Percentiles rank a stretch among this genome's conserved stretches.
phyloP scores from a whole-genome alignment of 2,797 vertebrate species.

The Sphaeramia orbicularis region DNA sequence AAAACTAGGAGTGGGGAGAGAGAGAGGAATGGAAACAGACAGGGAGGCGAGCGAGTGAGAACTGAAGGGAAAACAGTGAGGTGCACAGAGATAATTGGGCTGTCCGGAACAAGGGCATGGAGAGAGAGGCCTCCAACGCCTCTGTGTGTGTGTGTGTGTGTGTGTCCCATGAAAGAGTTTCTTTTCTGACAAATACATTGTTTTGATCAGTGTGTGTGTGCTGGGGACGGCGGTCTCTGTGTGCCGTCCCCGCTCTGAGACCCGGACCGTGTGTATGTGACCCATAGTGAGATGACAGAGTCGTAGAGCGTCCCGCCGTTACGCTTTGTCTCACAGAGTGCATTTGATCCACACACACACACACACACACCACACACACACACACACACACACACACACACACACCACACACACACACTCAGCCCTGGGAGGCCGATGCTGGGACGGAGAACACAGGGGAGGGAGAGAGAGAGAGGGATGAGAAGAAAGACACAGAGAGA shows the following conservation, averaged over 20 bases:
- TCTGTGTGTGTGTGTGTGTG: constrained; percentile 55
- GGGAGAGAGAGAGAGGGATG: too few species aligned
- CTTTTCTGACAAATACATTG: constrained; percentile 82
- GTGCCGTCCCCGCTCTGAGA: constrained; percentile 73
- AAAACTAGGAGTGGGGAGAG: constrained; percentile 24
- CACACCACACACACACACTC: constrained; percentile 49
- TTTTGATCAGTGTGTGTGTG: constrained; percentile 84
- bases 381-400: constrained; percentile 39
- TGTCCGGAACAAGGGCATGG: constrained; percentile 84
- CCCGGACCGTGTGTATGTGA: constrained; percentile 55
- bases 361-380: constrained; percentile 45
- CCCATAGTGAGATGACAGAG: constrained; percentile 84
- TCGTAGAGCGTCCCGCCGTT: constrained; percentile 77
- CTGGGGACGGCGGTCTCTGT: constrained; percentile 68
- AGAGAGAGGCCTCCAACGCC: constrained; percentile 78
- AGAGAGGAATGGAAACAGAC: constrained; percentile 21
- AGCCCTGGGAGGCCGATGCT: constrained; percentile 62
- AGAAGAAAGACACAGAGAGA: constrained; percentile 45
- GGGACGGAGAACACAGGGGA: constrained; percentile 73
- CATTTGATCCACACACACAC: constrained; percentile 80
- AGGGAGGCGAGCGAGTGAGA: constrained; percentile 24
- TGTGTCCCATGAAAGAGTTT: constrained; percentile 77
- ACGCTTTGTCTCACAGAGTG: constrained; percentile 80
- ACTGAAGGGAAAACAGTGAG: constrained; percentile 70
- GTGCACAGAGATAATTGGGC: constrained; percentile 86